These are phyloP conservation scores for Pterostichus niger DNA, from an alignment of 2,888 invertebrate genomes.

Conservation along the genomic window DNA sequence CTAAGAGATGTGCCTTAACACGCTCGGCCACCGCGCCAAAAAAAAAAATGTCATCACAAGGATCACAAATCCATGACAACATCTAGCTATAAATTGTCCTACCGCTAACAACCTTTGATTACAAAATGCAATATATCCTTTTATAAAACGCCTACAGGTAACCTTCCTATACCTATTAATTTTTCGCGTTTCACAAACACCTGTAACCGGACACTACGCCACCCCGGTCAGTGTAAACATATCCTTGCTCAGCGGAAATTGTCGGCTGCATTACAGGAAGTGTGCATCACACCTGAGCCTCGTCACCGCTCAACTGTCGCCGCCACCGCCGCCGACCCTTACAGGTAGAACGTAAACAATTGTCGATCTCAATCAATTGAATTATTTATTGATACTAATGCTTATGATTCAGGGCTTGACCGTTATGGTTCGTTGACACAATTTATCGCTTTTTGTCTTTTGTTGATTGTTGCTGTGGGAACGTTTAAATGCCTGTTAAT, in stretches of 20 bases:
- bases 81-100: too few relatives aligned
- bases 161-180: too few relatives aligned
- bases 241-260: neutral
- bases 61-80: too few relatives aligned
- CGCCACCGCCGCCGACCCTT: neutral
- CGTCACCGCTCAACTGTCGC: neutral
- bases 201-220: too few relatives aligned
- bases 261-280: constrained; percentile 40
- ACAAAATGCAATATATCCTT: too few relatives aligned
- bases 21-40: too few relatives aligned
- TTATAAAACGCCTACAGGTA: too few relatives aligned
- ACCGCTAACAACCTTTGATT: too few relatives aligned
- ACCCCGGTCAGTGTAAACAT: neutral
- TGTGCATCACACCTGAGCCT: constrained; percentile 12
- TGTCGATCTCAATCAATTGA: neutral
- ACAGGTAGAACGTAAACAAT: neutral
- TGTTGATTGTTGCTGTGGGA: neutral
- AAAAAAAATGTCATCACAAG: too few relatives aligned
- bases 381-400: neutral
- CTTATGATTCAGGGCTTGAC: neutral
- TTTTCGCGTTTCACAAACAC: too few relatives aligned
- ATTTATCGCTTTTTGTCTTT: neutral
- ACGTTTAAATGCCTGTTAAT: neutral
- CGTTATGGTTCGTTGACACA: neutral
- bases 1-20: too few relatives aligned